Evolutionary conservation across 2,113 vertebrate genomes (phyloP).

Genomic region (Lampris megalopsis): DNA sequence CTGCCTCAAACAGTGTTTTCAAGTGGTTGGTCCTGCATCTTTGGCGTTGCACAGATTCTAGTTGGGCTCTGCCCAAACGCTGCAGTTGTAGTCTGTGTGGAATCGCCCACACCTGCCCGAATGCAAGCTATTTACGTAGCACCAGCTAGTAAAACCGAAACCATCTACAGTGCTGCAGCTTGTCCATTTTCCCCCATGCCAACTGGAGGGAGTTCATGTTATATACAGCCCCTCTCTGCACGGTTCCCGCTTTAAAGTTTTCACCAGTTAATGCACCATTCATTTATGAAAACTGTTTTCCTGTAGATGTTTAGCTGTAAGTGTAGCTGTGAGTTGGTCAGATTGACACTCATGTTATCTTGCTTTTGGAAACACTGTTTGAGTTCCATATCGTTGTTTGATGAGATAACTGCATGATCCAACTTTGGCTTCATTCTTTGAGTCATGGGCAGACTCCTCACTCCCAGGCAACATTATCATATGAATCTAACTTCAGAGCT

Average conservation of each 20-base stretch:
- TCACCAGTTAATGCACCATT: conserved; percentile 21
- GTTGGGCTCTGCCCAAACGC: conserved; percentile 22
- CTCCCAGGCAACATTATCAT: conserved; percentile 29
- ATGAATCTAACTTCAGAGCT: conserved; percentile 25
- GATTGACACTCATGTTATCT: background rate
- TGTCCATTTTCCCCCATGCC: conserved; percentile 19
- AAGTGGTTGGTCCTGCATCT: conserved; percentile 26
- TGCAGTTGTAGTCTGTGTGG: conserved; percentile 21
- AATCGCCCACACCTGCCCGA: conserved; percentile 28
- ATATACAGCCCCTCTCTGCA: conserved; percentile 44
- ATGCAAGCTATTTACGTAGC: conserved; percentile 33
- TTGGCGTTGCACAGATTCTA: conserved; percentile 25
- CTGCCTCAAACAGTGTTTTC: conserved; percentile 73
- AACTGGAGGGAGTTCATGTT: conserved; percentile 21
- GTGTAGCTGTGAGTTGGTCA: conserved; percentile 15
- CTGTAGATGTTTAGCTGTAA: conserved; percentile 8
- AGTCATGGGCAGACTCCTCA: conserved; percentile 16
- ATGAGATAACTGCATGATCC: conserved; percentile 44
- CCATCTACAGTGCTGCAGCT: conserved; percentile 15
- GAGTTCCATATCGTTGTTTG: conserved; percentile 52
- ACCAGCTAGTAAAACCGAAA: conserved; percentile 14
- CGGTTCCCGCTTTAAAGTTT: conserved; percentile 27
- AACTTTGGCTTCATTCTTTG: conserved; percentile 60
- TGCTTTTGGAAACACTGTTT: conserved; percentile 69
- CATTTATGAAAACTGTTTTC: conserved; percentile 16